Evolutionary conservation across 2,113 vertebrate genomes (phyloP).

Genomic region (Toxostoma redivivum): DNA sequence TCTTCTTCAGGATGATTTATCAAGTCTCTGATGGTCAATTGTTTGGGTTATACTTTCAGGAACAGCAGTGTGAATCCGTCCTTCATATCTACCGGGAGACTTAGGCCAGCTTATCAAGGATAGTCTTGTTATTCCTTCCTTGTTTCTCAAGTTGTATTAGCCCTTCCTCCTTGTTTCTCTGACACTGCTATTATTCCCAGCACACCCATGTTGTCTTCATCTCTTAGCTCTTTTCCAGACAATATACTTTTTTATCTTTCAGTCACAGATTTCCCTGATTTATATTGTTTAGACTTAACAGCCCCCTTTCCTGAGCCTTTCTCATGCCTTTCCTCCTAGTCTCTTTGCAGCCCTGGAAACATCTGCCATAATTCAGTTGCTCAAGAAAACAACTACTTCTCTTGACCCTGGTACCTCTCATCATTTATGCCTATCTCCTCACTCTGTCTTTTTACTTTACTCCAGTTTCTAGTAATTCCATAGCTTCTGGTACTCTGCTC

Average conservation of each 20-base stretch:
- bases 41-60: neutral
- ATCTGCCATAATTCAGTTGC: constrained; percentile 22
- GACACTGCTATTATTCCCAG: neutral
- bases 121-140: neutral
- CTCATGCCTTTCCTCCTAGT: constrained; percentile 25
- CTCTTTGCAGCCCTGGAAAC: constrained; percentile 21
- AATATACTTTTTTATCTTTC: neutral
- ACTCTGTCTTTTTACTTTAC: constrained; percentile 29
- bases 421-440: constrained; percentile 34
- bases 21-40: neutral
- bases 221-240: neutral
- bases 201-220: neutral
- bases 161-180: neutral
- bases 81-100: neutral
- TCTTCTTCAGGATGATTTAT: neutral
- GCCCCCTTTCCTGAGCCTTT: neutral
- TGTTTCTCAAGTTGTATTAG: neutral
- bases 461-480: constrained; percentile 46
- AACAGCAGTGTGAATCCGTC: neutral
- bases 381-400: constrained; percentile 51
- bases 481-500: constrained; percentile 19
- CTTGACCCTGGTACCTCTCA: constrained; percentile 37
- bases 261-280: neutral
- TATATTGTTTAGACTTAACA: neutral
- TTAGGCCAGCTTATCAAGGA: neutral